Evolutionary conservation across 2,797 vertebrate species (phyloP), one percentile per base, ranked within the genome.

Genomic region (Valencia hispanica): DNA sequence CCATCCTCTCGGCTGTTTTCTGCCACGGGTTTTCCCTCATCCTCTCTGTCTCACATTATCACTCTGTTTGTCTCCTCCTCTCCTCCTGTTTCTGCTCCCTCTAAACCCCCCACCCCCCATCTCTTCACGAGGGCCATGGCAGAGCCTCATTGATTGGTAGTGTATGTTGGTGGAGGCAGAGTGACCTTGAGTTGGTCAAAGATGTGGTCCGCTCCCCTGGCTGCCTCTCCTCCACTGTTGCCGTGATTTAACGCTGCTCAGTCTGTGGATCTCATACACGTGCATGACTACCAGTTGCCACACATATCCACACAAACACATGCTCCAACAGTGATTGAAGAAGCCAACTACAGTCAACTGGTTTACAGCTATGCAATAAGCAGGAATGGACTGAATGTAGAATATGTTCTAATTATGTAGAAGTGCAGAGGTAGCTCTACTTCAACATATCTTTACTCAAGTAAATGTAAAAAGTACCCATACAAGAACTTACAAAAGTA

Each of bases 171-270:
- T 81, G 89, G 87, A 89, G 79, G 84, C 78, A 79, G 80, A 80
- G 84, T 93, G 92, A 95, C 93, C 92, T 94, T 94, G 93, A 93
- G 91, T 32, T 83, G 90, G 90, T 93, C 88, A 89, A 84, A 76
- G 87, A 91, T 86, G 87, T 91, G 90, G 83, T 92, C 87, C 41
- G 72, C 88, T 86, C 75, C 79, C 20, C 82, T 89, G 53, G 61
- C 84, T 85, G 81, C 82, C 87, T 87, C 88, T 87, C 86, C 76
- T 69, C 57, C 69, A 81, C 87, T 80, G 82, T 79, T 79, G 79
- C 84, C 51, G 75, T 85, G 89, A 91, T 92, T 91, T 86, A 68
- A 88, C 77, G 18, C 80, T 86, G 85, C 84, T 89, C 81, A 80
- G 82, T 86, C 79, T 74, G 83, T 89, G 84, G 79, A 89, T 66